These are phyloP conservation scores for Daboia siamensis DNA, from an alignment of 2,113 vertebrate species.

Conservation along the genomic window DNA sequence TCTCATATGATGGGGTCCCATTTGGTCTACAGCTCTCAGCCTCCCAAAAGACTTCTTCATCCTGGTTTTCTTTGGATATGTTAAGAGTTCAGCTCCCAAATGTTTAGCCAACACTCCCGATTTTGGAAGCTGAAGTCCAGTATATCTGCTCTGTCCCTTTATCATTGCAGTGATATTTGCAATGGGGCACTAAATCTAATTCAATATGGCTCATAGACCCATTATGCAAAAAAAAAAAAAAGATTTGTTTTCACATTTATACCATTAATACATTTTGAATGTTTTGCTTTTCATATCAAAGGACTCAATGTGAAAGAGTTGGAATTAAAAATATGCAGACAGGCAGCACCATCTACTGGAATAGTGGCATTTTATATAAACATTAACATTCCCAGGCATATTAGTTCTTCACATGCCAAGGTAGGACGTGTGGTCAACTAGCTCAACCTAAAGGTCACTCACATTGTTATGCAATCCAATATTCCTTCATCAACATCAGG, in stretches of 20 bases:
- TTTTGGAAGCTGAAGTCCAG: background rate
- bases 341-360: conserved; percentile 77
- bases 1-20: background rate
- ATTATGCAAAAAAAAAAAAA: conserved; percentile 38
- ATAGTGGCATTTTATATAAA: background rate
- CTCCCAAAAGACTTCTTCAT: background rate
- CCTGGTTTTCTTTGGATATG: background rate
- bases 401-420: background rate
- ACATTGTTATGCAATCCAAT: background rate
- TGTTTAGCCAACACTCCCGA: background rate
- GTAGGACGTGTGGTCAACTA: background rate
- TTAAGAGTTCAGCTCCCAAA: background rate
- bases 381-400: background rate
- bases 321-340: conserved; percentile 59
- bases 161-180: background rate
- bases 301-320: background rate
- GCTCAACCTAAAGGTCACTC: background rate
- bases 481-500: background rate
- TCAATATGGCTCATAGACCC: conserved; percentile 17
- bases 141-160: background rate
- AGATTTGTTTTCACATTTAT: background rate
- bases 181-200: conserved; percentile 32
- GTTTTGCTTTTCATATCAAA: background rate
- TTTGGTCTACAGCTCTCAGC: background rate
- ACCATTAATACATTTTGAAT: background rate